These are phyloP conservation scores for Knipowitschia caucasica DNA, from an alignment of 2,797 vertebrate species.

Conservation along the genomic window DNA sequence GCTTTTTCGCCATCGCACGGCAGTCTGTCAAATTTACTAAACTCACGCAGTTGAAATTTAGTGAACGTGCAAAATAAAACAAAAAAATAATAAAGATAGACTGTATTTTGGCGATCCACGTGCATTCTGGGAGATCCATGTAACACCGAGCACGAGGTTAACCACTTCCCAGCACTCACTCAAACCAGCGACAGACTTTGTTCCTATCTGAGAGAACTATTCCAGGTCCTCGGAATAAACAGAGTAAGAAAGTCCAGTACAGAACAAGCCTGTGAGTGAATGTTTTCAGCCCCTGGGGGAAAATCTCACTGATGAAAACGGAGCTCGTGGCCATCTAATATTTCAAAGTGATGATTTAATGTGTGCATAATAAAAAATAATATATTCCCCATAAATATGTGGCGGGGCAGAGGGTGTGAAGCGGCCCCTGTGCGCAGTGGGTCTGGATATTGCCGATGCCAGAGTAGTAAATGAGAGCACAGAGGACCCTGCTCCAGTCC, in stretches of 20 bases:
- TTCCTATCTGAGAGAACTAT: constrained; percentile 41
- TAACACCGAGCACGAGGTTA: background rate
- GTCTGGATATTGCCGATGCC: constrained; percentile 32
- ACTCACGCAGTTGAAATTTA: no score
- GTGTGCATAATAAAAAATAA: constrained; percentile 66
- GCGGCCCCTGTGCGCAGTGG: constrained; percentile 47
- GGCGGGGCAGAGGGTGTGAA: constrained; percentile 40
- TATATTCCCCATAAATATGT: constrained; percentile 60
- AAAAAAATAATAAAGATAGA: no score
- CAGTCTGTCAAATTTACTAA: no score
- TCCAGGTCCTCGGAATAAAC: constrained; percentile 39
- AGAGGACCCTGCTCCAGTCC: constrained; percentile 38
- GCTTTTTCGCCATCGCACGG: no score
- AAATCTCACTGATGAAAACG: constrained; percentile 30
- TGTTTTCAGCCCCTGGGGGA: constrained; percentile 29
- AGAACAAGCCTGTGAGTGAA: constrained; percentile 33
- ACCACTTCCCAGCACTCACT: background rate
- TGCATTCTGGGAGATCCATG: no score
- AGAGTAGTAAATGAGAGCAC: constrained; percentile 47
- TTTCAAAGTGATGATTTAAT: constrained; percentile 60
- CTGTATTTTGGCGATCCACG: no score
- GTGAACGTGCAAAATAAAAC: no score
- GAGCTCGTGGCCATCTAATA: constrained; percentile 6
- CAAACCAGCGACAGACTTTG: constrained; percentile 30
- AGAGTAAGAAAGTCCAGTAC: constrained; percentile 39